These are phyloP conservation scores for Puffinus mauretanicus DNA, from an alignment of 2,113 vertebrate genomes.

Conservation along the genomic window DNA sequence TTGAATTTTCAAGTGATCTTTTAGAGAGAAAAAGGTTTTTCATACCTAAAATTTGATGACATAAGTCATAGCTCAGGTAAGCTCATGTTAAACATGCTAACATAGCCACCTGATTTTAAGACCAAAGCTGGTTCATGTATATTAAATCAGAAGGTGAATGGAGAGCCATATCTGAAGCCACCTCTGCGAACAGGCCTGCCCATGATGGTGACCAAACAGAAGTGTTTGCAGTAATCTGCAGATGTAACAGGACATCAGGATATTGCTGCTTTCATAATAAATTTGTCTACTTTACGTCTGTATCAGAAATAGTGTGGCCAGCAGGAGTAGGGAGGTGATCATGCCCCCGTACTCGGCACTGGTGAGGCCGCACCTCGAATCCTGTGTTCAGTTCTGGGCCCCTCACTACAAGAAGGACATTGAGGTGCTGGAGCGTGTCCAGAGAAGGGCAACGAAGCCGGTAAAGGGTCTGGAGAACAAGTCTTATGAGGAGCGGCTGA, in stretches of 20 bases:
- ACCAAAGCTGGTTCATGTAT: fast-evolving
- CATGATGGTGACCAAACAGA: neutral
- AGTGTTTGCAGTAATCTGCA: neutral
- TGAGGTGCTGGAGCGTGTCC: too few relatives aligned
- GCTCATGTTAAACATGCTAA: neutral
- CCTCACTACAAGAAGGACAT: too few relatives aligned
- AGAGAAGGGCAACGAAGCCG: too few relatives aligned
- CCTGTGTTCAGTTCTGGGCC: too few relatives aligned
- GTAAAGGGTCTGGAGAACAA: too few relatives aligned
- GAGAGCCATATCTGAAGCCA: neutral
- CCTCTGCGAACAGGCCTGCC: neutral
- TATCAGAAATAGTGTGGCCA: too few relatives aligned
- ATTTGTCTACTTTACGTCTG: neutral
- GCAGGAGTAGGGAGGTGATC: too few relatives aligned
- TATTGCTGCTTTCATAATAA: neutral
- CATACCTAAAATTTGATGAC: neutral
- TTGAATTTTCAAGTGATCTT: neutral
- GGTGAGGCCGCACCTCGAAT: too few relatives aligned
- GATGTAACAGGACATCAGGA: neutral
- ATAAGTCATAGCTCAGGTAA: neutral
- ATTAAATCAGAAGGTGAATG: neutral
- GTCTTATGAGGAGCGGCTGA: too few relatives aligned
- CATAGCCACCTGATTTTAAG: neutral
- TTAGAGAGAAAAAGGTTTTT: neutral
- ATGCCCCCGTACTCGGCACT: too few relatives aligned